These are phyloP conservation scores for Mesitornis unicolor DNA, from an alignment of 2,113 vertebrate species.

Conservation along the genomic window DNA sequence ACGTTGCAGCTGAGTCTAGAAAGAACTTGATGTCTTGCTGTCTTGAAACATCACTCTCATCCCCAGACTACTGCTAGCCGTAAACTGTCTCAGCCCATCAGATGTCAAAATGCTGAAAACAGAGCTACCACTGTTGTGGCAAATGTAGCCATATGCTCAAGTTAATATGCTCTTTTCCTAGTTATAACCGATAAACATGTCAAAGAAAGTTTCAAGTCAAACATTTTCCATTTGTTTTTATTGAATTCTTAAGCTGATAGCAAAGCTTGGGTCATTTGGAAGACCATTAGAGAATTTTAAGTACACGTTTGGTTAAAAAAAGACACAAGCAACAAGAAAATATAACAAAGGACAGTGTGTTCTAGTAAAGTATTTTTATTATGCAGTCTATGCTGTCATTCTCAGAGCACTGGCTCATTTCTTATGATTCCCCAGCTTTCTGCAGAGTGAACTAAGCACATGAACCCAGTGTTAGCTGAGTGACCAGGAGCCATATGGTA, in stretches of 20 bases:
- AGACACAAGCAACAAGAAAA: neutral
- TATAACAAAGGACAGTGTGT: neutral
- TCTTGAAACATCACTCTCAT: neutral
- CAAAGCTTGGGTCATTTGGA: neutral
- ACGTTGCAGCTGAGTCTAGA: neutral
- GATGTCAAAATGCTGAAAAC: neutral
- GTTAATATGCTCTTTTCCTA: neutral
- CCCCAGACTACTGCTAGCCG: neutral
- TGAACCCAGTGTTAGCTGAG: neutral
- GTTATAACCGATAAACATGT: neutral
- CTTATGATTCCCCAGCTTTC: neutral
- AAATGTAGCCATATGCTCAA: neutral
- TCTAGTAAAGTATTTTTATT: neutral
- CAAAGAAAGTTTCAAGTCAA: neutral
- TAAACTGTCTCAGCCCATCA: neutral
- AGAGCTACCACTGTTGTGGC: neutral
- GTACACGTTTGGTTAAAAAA: neutral
- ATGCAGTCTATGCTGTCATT: neutral
- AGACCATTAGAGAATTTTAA: neutral
- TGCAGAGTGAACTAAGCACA: fast-evolving
- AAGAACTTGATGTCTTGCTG: neutral
- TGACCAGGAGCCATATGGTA: neutral
- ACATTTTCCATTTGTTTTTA: neutral
- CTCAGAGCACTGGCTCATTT: neutral
- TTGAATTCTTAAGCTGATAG: neutral